phyloP scores from a whole-genome alignment of 2,888 invertebrate genomes.

The Graphium colonna region DNA sequence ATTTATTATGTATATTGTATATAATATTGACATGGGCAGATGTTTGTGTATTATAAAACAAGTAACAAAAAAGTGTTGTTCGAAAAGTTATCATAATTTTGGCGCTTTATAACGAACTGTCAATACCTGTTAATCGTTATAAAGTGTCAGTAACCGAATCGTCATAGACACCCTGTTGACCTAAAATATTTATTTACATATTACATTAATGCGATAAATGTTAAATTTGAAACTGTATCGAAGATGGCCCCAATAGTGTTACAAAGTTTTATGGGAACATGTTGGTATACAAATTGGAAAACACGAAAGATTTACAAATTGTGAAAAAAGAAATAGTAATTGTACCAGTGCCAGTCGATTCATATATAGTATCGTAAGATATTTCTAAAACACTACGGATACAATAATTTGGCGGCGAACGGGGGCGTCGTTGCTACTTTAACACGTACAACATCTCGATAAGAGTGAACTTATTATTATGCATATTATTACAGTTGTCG shows the following conservation, averaged over 20 bases:
- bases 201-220: conserved; percentile 30
- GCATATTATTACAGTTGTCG: conserved; percentile 11
- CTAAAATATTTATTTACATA: conserved; percentile 36
- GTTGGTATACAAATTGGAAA: conserved; percentile 3
- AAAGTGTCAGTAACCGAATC: conserved; percentile 39
- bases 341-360: conserved; percentile 20
- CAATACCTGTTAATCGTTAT: conserved; percentile 22
- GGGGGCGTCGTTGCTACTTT: conserved; percentile 28
- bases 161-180: conserved; percentile 65
- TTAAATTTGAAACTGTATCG: conserved; percentile 22
- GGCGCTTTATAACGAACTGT: conserved; percentile 12
- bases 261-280: conserved; percentile 9
- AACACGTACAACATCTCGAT: conserved; percentile 8
- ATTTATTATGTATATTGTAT: conserved; percentile 12
- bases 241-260: conserved; percentile 30
- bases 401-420: conserved; percentile 37
- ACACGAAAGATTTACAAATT: conserved; percentile 21
- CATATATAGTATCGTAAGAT: conserved; percentile 27
- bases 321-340: conserved; percentile 17
- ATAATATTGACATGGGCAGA: conserved; percentile 3
- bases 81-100: conserved; percentile 15
- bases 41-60: not conserved
- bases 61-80: conserved; percentile 14
- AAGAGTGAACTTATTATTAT: conserved; percentile 6
- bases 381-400: conserved; percentile 33